phyloP scores from a whole-genome alignment of 2,113 vertebrate species.

The Cyprinodon tularosa region DNA sequence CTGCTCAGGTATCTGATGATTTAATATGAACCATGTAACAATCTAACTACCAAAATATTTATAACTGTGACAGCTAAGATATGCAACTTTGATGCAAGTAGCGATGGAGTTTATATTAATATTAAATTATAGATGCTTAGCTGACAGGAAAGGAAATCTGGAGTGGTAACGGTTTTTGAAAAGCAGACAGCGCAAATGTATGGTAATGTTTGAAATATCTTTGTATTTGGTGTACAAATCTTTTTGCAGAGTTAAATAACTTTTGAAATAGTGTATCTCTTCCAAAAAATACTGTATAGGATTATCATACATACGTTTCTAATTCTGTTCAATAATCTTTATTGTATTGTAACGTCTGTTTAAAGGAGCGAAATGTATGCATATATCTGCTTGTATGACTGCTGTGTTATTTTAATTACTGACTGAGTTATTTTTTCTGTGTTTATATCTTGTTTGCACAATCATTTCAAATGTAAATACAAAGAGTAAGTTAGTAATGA shows the following conservation, averaged over 20 bases:
- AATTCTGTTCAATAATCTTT: neutral
- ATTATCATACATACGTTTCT: no score
- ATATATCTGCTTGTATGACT: no score
- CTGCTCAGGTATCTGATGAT: conserved; percentile 37
- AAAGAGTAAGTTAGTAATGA: neutral
- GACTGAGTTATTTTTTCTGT: neutral
- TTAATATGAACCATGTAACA: conserved; percentile 39
- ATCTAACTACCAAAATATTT: conserved; percentile 51
- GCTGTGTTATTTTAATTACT: no score
- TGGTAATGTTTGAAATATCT: neutral
- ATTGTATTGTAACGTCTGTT: neutral
- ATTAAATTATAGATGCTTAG: neutral
- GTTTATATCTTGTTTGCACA: neutral
- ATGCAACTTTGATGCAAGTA: conserved; percentile 18
- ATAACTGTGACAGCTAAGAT: conserved; percentile 30
- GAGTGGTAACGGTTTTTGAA: neutral
- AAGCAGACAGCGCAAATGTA: neutral
- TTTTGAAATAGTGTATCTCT: no score
- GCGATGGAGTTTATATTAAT: conserved; percentile 5
- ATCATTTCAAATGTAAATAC: neutral
- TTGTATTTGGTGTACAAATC: neutral
- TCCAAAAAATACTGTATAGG: no score
- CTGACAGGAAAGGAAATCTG: neutral
- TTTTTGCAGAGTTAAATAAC: neutral
- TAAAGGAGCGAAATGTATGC: no score